Percentiles rank a stretch among this genome's conserved stretches.
Conservation (phyloP, 2,888 invertebrate genomes). For the Calameuta pallipes region DNA sequence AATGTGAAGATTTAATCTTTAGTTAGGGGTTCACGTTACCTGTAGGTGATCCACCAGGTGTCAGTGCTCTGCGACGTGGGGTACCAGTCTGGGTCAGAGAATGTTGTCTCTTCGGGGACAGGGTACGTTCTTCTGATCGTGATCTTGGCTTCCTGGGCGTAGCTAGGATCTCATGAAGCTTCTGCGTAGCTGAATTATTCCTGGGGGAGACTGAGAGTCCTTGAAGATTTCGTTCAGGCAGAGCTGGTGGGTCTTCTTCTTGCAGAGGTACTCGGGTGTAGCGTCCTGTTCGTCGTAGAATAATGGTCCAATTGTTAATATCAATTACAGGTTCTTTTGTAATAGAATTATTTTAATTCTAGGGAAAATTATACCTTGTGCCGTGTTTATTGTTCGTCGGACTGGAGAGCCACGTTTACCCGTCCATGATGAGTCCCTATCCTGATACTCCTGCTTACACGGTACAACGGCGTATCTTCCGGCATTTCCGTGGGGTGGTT, state of each 20-base stretch:
- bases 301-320: not conserved
- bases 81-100: constrained; percentile 60
- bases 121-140: constrained; percentile 56
- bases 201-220: constrained; percentile 60
- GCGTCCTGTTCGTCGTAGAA: constrained; percentile 44
- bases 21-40: constrained; percentile 32
- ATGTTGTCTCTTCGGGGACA: constrained; percentile 55
- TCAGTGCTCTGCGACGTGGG: constrained; percentile 67
- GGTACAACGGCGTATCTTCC: constrained; percentile 49
- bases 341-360: not conserved
- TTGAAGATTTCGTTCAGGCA: constrained; percentile 50
- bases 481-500: constrained; percentile 36
- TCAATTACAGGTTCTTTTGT: not conserved
- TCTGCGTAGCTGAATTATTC: constrained; percentile 80
- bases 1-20: not conserved
- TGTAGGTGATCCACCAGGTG: constrained; percentile 59
- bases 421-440: constrained; percentile 34
- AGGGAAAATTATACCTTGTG: constrained; percentile 37
- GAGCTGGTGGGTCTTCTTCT: constrained; percentile 61
- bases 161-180: constrained; percentile 79
- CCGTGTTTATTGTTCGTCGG: constrained; percentile 43
- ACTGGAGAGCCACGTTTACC: constrained; percentile 28
- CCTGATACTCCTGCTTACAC: constrained; percentile 44
- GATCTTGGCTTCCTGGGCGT: constrained; percentile 75
- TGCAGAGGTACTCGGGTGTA: constrained; percentile 57